Base-by-base conservation (phyloP, 2,797 vertebrate genomes). In the Pelodytes ibericus region DNA sequence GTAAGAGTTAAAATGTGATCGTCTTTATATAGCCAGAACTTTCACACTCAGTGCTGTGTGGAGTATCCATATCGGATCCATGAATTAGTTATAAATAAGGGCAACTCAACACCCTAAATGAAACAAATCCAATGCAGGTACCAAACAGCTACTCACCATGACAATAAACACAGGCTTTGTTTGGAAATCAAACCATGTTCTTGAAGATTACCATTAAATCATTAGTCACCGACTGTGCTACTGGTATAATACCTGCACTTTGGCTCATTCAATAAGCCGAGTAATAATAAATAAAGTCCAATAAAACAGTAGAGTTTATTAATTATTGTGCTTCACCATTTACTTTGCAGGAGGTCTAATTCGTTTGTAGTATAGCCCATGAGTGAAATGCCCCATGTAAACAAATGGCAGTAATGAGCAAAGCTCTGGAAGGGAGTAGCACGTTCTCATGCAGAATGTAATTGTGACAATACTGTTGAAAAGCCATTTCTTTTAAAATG, bases 51-150 rank as follows among this genome's bases (percentile, higher is more conserved):
- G 20, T 27, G 27, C 63, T 1, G 39, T 18, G 39, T 29, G 16
- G 24, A 31, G 41, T 67, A 25, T 67, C 44, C 3, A 6, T 67
- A 44, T 67, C 64, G 53, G 25, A 30, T 13, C 3, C 27, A 67
- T 67, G 64, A 51, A 67, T 67, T 51, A 51, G 41, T 67, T 67
- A 67, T 29, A 67, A 10, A 13, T 47, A 36, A 11, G 44, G 22
- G 64, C 33, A n/a, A 11, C n/a, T 10, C 7, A 10, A 18, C 44
- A 51, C 31, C 26, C 44, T 53, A 41, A 67, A 51, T 67, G 44
- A 67, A 67, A 20, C 44, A 51, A 29, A 67, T 7, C 3, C 9
- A 26, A 67, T 51, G 18, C 44, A 20, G 18, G 26, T 33, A 30
- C 8, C 4, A 30, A n/a, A 51, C 64, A 49, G 44, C 41, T 16